Evolutionary conservation across 2,888 invertebrate genomes (phyloP), one percentile per base, ranked within the genome.

Genomic region (Rhingia campestris): DNA sequence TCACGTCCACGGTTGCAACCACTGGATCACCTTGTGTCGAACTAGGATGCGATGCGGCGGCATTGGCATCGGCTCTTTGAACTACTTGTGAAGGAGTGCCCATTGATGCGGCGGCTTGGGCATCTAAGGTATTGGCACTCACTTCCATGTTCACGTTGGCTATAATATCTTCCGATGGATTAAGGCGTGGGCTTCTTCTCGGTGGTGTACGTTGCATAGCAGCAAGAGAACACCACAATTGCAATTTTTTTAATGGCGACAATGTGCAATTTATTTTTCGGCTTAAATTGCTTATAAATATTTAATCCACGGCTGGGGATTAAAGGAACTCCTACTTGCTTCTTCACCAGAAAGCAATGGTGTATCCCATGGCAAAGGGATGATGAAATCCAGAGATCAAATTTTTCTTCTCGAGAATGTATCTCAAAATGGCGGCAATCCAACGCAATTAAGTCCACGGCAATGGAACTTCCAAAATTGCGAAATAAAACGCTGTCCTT

Each of bases 141-240:
- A n/a, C n/a, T n/a, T n/a, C n/a, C n/a, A n/a, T n/a, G n/a, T 22
- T 37, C 3, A 9, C 4, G 54, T 35, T 54, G 54, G 37, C 54
- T 3, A 14, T 14, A 9, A 32, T 6, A 37, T n/a, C 4, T 22
- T 37, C 22, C 22, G 6, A n/a, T 4, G 14, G 7, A 10, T 39
- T 6, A 37, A 56, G 37, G 4, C 56, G 56, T 6, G 56, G 37
- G 4, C 56, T 39, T 39, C 14, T 56, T 37, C 56, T 56, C 1
- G 56, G 12, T 39, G 56, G 56, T n/a, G n/a, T 56, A 4, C 39
- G 56, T 22, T 37, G 7, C 56, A 56, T 56, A 32, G 35, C 37
- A 6, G 33, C 35, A 35, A 12, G 9, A 2, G 33, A 35, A 33
- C 53, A 35, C 53, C 56, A 22, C 39, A 37, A 35, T 9, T n/a